These are phyloP conservation scores for Pholis gunnellus DNA, from an alignment of 2,113 vertebrate genomes.

Conservation along the genomic window DNA sequence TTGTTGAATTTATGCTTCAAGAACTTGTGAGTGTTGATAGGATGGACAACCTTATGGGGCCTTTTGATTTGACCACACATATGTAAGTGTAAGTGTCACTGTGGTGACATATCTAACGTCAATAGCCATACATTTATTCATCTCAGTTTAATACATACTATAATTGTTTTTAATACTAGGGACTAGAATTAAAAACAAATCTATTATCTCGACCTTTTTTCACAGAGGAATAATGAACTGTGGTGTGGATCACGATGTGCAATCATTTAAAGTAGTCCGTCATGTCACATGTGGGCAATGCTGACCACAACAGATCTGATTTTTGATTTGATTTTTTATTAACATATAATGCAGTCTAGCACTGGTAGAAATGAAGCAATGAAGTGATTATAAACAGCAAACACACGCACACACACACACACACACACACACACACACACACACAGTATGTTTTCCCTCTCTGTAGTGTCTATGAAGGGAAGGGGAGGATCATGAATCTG, in stretches of 20 bases:
- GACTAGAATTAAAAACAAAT: neutral
- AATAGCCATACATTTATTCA: neutral
- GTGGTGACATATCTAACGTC: neutral
- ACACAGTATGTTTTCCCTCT: constrained; percentile 40
- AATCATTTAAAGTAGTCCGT: neutral
- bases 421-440: neutral
- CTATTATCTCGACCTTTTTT: neutral
- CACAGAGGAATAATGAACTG: neutral
- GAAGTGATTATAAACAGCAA: neutral
- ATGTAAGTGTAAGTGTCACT: neutral
- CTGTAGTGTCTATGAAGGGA: constrained; percentile 42
- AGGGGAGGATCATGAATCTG: constrained; percentile 29
- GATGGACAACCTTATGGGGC: neutral
- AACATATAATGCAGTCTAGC: neutral
- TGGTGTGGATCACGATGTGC: neutral
- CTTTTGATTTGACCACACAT: neutral
- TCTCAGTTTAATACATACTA: neutral
- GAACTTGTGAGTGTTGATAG: neutral
- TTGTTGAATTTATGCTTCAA: neutral
- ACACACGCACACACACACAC: constrained; percentile 13
- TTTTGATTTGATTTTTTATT: neutral
- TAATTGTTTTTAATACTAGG: neutral
- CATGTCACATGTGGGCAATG: neutral
- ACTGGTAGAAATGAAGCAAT: neutral
- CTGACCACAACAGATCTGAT: constrained; percentile 1